Evolutionary conservation across 2,797 vertebrate genomes (phyloP), one percentile per base, ranked within the genome.

Genomic region (Urophycis tenuis): DNA sequence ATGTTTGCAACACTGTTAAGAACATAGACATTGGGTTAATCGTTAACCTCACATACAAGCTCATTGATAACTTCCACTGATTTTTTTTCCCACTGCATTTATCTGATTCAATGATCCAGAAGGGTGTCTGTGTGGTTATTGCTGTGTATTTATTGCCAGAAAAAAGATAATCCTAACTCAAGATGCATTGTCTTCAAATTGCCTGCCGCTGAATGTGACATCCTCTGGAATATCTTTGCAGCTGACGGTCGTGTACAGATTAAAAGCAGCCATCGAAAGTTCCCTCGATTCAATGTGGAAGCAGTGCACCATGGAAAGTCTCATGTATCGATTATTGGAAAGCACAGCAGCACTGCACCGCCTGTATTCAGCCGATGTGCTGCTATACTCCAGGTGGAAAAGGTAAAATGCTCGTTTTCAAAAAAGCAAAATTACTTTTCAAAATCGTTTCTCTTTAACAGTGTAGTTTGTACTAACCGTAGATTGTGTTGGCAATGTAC

Each of bases 61-160:
- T 89, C 89, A 90, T 93, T 87, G 88, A 94, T 94, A 92, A 88
- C 90, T 81, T 77, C 75, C 93, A 95, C 95, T 87, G 95, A 96
- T 93, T 86, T 75, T 81, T 89, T 88, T 87, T 76, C 53, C 82
- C 87, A 74, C 87, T 89, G 84, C 81, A 81, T 92, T 93, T 91
- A 89, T 91, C 89, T 90, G 93, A 93, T 93, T 91, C 93, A 92
- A 88, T 88, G 91, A 93, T 91, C 90, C 81, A 80, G 82, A 92
- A 89, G 92, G 89, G 5, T 89, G 89, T 91, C 87, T 81, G 71
- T 81, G 81, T 85, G 86, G 85, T 89, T 85, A 85, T 86, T 84
- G 85, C 86, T 79, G 81, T 76, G 81, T 72, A 78, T 53, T 25
- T 17, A 7, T 29, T 25, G 25, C 60, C 25, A 67, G n/a, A 29